Evolutionary conservation across 2,888 invertebrate genomes (phyloP).

Genomic region (Teleiodes luculella): DNA sequence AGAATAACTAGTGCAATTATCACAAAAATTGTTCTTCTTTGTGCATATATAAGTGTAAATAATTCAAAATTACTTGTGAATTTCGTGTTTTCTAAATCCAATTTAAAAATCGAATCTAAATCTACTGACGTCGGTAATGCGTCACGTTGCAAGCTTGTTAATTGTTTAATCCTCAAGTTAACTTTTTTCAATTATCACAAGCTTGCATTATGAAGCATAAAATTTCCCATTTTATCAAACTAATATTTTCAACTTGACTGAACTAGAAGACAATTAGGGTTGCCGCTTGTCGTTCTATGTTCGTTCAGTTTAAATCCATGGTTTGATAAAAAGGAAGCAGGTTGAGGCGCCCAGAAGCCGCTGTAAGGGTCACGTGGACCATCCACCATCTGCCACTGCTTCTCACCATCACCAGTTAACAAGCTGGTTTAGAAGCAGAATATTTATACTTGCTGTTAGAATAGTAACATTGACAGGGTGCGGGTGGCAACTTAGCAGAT

Average conservation of each 20-base stretch:
- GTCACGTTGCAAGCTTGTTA: slow-evolving; percentile 1
- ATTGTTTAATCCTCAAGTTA: background rate
- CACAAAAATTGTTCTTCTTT: background rate
- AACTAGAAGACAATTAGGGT: background rate
- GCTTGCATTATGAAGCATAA: background rate
- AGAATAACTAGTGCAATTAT: background rate
- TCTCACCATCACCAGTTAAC: slow-evolving; percentile 8
- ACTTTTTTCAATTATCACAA: background rate
- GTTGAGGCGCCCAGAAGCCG: slow-evolving; percentile 67
- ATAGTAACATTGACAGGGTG: no score
- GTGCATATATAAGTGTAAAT: background rate
- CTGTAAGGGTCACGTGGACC: slow-evolving; percentile 35
- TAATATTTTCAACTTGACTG: background rate
- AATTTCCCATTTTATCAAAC: background rate
- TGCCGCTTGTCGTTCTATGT: background rate
- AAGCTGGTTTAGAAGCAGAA: background rate
- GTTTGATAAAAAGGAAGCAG: slow-evolving; percentile 25
- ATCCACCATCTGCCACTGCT: slow-evolving; percentile 59
- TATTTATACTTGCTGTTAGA: background rate
- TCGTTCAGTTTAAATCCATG: background rate
- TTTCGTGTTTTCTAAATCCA: background rate
- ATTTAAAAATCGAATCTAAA: background rate
- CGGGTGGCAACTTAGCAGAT: no score
- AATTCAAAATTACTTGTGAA: background rate
- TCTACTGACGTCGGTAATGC: background rate